A percentile compares a stretch with the other conserved stretches of the same genome.
These are phyloP conservation scores for Gambusia affinis DNA, from an alignment of 2,113 vertebrate species.

Conservation along the genomic window DNA sequence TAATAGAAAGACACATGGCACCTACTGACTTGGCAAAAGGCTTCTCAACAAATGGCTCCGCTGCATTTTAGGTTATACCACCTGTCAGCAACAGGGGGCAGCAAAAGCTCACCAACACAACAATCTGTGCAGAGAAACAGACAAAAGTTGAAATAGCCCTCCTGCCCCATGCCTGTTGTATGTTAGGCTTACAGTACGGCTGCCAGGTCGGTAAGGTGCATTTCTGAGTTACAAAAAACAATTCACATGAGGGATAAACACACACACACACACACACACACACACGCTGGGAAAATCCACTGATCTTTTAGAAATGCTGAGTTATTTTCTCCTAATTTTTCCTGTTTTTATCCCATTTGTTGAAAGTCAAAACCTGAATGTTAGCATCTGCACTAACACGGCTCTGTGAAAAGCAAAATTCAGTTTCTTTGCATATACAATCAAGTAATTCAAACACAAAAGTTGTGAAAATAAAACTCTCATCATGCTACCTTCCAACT, in stretches of 20 bases:
- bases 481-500: not conserved
- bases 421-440: not conserved
- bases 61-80: not conserved
- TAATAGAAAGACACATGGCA: not conserved
- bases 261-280: not conserved
- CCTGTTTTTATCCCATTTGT: not conserved
- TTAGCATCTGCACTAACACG: not conserved
- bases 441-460: not conserved
- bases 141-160: constrained; percentile 32
- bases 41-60: not conserved
- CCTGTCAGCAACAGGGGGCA: constrained; percentile 47
- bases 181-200: constrained; percentile 8
- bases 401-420: not conserved
- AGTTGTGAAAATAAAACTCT: not conserved
- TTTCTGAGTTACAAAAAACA: not conserved
- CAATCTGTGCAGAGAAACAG: not conserved
- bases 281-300: not conserved
- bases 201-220: constrained; percentile 16
- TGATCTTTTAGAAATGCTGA: not conserved
- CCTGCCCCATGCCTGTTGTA: constrained; percentile 31
- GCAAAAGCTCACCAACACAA: constrained; percentile 31
- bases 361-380: not conserved
- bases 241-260: not conserved
- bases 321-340: not conserved
- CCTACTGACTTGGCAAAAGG: too few relatives aligned